Base-by-base conservation (phyloP, 2,888 invertebrate species). In the Drosophila suboccidentalis region DNA sequence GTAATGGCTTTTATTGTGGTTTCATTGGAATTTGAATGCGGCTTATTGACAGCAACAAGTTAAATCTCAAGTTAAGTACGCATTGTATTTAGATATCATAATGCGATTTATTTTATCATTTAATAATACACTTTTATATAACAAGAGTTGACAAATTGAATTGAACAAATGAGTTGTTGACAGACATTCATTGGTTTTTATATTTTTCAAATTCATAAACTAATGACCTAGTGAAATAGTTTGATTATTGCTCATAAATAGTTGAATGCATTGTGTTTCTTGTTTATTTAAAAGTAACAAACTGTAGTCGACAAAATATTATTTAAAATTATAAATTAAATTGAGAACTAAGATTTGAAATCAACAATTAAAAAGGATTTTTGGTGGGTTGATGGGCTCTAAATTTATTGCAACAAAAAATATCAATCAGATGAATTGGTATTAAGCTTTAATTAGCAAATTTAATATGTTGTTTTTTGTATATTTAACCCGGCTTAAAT, bases 21-120 rank as follows among this genome's bases (percentile, higher is more conserved):
- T 32, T 51, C 43, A 50, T 22, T 43, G 19, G 43, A 50, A 60
- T 43, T 60, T 22, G 32, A 51, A 44, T 34, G 43, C 43, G 5
- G 29, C 34, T 6, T 34, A 34, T 19, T 50, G 49, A 50, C 34
- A 50, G 34, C 19, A n/a, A 55, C 13, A 10, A 22, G n/a, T 22
- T 10, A 17, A 19, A 34, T 34, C 32, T 55, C 10, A 3, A 17
- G 4, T 41, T 41, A 43, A 55, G 43, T 43, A 43, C 32, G 34
- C 15, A 15, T 55, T 55, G 43, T 55, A n/a, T 5, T 44, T 22
- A 13, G 10, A 6, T 15, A 1, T 13, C 13, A 11, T 5, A 34
- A 34, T 10, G 3, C 2, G 19, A 50, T 36, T 36, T 13, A 6
- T 36, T 36, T 22, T 2, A 1, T 17, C 10, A 4, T 9, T 4